Base-by-base conservation (phyloP, 2,888 invertebrate species). In the Litoditis marina region DNA sequence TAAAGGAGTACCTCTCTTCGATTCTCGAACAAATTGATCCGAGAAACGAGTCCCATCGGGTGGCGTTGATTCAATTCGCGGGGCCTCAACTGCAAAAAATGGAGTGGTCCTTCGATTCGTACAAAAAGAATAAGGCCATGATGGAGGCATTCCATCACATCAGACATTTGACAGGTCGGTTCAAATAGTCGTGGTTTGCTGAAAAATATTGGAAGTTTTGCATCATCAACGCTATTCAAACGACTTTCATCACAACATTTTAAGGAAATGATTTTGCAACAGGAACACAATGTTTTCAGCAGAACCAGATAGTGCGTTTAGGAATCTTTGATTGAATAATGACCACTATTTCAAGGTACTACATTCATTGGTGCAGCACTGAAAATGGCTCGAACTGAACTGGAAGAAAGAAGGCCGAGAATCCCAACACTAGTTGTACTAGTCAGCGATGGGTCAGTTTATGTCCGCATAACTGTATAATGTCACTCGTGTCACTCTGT, bases 351-450 rank as follows among this genome's bases (percentile, higher is more conserved):
- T 61, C 16, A 27, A 77, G 81, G 81, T 46, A 81, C 81, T 6
- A 81, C 81, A 3, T 79, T 77, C 63, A 81, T 81, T 65, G 81
- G 81, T 28, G 74, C 78, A 16, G 81, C 81, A 7, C 55, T 81
- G 32, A 66, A 76, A 36, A 59, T 73, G 27, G 77, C 80, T 1
- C 51, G 68, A 8, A 65, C 68, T 25, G 51, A 80, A 30, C 55
- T 81, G 51, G 75, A 76, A 16, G 63, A 67, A 6, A 72, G 79
- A 58, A 69, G 79, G 28, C 63, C 65, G 27, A 65, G 77, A 39
- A 74, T 75, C 4, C 75, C 76, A 47, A 77, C 73, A 2, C 67
- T 79, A 5, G 74, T 81, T n/a, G 65, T 81, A 42, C 53, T 81
- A 42, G 58, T 81, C 16, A 77, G 74, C 50, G 81, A 81, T 65